These are phyloP conservation scores for Chesias legatella DNA, from an alignment of 2,888 invertebrate genomes.

Conservation along the genomic window DNA sequence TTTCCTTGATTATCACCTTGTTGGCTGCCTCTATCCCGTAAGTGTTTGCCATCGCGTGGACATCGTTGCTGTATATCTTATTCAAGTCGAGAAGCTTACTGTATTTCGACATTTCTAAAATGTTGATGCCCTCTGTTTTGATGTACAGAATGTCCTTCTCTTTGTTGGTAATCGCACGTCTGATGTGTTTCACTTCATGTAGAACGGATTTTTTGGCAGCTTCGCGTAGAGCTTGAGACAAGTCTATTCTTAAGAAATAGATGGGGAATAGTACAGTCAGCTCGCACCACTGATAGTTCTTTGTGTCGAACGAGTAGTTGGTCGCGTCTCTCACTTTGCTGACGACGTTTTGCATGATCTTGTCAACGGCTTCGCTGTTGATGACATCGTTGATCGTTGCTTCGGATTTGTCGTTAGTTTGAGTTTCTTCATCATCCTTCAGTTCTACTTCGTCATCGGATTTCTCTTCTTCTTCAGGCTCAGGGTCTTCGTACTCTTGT, in stretches of 20 bases:
- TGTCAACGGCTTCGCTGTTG: constrained; percentile 38
- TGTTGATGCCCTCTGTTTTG: constrained; percentile 97
- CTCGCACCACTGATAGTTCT: constrained; percentile 91
- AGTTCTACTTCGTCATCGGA: constrained; percentile 70
- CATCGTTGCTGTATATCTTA: constrained; percentile 94
- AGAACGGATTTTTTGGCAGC: constrained; percentile 87
- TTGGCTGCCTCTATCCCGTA: constrained; percentile 99
- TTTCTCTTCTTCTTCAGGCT: constrained; percentile 79
- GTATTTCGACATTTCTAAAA: constrained; percentile 93
- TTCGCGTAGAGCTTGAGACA: constrained; percentile 86
- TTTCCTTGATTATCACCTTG: constrained; percentile 94
- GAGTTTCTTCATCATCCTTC: constrained; percentile 44
- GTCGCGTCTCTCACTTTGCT: constrained; percentile 65
- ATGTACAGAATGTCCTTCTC: constrained; percentile 84
- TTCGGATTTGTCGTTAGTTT: constrained; percentile 49
- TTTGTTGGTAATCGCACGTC: constrained; percentile 89
- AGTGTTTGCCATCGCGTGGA: constrained; percentile 92
- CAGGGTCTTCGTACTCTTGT: constrained; percentile 85
- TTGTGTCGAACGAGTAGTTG: constrained; percentile 88
- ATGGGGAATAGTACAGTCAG: constrained; percentile 85
- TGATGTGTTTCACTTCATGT: constrained; percentile 89
- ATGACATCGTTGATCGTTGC: constrained; percentile 35
- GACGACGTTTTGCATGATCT: constrained; percentile 61
- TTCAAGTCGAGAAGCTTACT: constrained; percentile 88
- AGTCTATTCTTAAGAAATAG: constrained; percentile 80